Evolutionary conservation across 1,140 invertebrate genomes (phyloP).

Genomic region (Venturia canescens): DNA sequence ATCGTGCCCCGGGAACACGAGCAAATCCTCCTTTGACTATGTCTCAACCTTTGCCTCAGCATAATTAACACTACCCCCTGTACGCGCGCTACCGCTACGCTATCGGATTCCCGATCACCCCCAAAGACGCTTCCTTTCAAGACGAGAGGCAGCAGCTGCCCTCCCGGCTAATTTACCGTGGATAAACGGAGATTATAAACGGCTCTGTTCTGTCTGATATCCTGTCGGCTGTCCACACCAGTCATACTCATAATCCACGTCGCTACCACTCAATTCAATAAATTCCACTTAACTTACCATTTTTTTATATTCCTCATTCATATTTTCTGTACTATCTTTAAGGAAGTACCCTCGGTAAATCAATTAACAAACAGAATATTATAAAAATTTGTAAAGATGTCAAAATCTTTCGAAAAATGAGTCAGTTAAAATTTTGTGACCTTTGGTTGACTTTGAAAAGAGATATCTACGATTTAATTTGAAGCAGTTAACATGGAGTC

Average conservation of each 20-base stretch:
- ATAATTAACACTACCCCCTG: constrained; percentile 48
- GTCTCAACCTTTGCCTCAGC: constrained; percentile 46
- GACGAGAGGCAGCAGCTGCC: constrained; percentile 16
- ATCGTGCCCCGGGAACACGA: not conserved
- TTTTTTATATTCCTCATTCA: not conserved
- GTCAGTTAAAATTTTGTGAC: no score
- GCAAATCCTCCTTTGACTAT: constrained; percentile 39
- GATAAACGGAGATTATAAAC: constrained; percentile 44
- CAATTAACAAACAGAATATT: no score
- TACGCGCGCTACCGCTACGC: constrained; percentile 7
- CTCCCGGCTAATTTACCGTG: constrained; percentile 40
- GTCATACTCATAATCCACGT: not conserved
- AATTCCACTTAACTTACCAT: not conserved
- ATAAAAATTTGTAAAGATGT: no score
- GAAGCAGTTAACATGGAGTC: no score
- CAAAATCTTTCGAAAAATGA: no score
- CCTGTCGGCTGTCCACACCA: constrained; percentile 1
- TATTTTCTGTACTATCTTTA: no score
- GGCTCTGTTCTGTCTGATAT: constrained; percentile 33
- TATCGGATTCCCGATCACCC: constrained; percentile 34
- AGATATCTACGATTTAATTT: no score
- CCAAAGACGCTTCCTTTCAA: constrained; percentile 22
- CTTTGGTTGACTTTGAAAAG: no score
- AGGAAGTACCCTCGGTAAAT: no score
- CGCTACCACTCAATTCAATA: not conserved